A percentile compares a stretch with the other conserved stretches of the same genome.
These are phyloP conservation scores for Eleginops maclovinus DNA, from an alignment of 2,113 vertebrate species.

Conservation along the genomic window DNA sequence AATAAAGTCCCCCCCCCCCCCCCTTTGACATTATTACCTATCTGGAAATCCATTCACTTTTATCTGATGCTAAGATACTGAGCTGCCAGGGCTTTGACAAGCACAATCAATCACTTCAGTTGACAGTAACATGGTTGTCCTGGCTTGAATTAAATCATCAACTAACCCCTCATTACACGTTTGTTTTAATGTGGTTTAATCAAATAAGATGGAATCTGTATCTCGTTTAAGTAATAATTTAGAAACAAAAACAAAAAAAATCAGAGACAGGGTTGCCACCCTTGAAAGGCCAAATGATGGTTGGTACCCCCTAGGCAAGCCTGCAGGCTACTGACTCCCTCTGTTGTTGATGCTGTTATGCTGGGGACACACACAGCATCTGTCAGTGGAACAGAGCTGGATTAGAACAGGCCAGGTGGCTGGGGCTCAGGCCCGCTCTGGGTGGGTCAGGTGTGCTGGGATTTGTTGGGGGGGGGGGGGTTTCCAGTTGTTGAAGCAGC, in stretches of 20 bases:
- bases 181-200: constrained; percentile 23
- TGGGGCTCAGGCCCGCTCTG: constrained; percentile 33
- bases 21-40: constrained; percentile 26
- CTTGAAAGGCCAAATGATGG: constrained; percentile 68
- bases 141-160: constrained; percentile 31
- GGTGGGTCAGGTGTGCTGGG: constrained; percentile 47
- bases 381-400: constrained; percentile 62
- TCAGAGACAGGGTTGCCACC: constrained; percentile 49
- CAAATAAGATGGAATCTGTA: background rate
- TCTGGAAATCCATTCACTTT: constrained; percentile 27
- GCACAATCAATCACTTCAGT: constrained; percentile 50
- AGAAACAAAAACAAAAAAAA: constrained; percentile 12
- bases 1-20: background rate
- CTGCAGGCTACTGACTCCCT: constrained; percentile 71
- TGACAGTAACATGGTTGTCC: constrained; percentile 42
- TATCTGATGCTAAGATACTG: constrained; percentile 46
- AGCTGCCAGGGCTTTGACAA: constrained; percentile 33
- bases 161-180: constrained; percentile 5
- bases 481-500: constrained; percentile 30
- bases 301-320: constrained; percentile 67
- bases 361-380: constrained; percentile 67
- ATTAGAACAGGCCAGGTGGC: constrained; percentile 33
- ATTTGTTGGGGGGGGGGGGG: constrained; percentile 8
- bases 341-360: constrained; percentile 68
- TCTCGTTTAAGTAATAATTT: constrained; percentile 21